A percentile compares a stretch with the other conserved stretches of the same genome.
phyloP scores from a whole-genome alignment of 1,140 invertebrate species.

The Drosophila paulistorum region DNA sequence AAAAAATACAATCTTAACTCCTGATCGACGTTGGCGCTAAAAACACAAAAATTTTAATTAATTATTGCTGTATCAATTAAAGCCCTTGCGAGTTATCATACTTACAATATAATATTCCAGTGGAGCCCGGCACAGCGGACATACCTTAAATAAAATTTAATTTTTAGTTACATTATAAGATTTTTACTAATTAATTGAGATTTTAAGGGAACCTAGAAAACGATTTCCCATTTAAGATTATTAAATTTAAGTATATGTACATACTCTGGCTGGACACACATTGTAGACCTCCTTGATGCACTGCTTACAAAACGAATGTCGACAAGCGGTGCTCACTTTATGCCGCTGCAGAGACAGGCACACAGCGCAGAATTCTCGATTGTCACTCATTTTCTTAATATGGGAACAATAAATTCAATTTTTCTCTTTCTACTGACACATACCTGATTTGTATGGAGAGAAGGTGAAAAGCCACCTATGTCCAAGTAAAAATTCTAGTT shows the following conservation, averaged over 20 bases:
- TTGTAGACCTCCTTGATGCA: constrained; percentile 50
- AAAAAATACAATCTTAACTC: constrained; percentile 5
- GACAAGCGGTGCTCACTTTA: constrained; percentile 41
- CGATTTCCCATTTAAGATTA: too few species aligned
- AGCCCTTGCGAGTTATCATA: too few species aligned
- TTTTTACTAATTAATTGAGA: too few species aligned
- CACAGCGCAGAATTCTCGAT: constrained; percentile 38
- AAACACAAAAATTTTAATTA: neutral
- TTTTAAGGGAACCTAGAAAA: too few species aligned
- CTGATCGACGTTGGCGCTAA: constrained; percentile 16
- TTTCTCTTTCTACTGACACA: constrained; percentile 53
- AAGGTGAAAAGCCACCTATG: neutral
- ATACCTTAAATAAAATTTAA: neutral
- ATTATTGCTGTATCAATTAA: too few species aligned
- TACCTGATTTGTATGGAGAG: constrained; percentile 54
- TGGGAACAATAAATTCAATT: neutral
- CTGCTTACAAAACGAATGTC: constrained; percentile 50
- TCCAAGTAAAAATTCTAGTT: neutral
- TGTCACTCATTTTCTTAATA: constrained; percentile 2
- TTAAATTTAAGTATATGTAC: too few species aligned
- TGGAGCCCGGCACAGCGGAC: constrained; percentile 52
- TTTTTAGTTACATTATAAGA: too few species aligned
- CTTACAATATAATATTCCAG: constrained; percentile 63
- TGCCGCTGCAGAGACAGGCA: constrained; percentile 42
- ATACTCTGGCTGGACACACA: constrained; percentile 21